Evolutionary conservation across 2,113 vertebrate genomes (phyloP), one percentile per base, ranked within the genome.

Genomic region (Thunnus maccoyii): DNA sequence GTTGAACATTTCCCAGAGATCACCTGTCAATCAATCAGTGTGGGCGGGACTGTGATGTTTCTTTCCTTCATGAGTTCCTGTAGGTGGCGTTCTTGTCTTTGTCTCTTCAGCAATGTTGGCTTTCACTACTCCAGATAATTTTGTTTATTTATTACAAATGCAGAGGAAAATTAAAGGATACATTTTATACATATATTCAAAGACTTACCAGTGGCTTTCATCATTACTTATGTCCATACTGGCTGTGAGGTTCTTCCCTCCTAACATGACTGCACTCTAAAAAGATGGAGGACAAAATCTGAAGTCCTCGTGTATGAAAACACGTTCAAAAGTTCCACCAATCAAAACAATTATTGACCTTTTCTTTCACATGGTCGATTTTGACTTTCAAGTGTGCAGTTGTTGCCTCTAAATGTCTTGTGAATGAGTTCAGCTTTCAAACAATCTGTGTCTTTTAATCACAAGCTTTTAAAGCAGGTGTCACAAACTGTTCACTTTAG

Each of bases 11-110:
- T 86, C 27, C 51, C 20, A 50, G 4, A 70, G 51, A 74, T 76
- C 60, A 78, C n/a, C 77, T 80, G 58, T 73, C 81, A 82, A 47
- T 82, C 73, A 63, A 22, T 68, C 46, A 52, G 2, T 60, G 73
- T 73, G 72, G 73, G 68, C 1, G 13, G 41, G 32, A 18, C 63
- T 72, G 11, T 51, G 22, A 67, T 18, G 48, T 71, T 12, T 46
- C 13, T 67, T 36, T 36, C 54, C 15, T 48, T 58, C 57, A 44
- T 27, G 47, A 58, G 5, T n/a, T 20, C 3, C 1, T 50, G 41
- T 12, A 54, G 25, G 63, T 63, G 56, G 36, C 76, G 48, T 32
- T 63, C 48, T 63, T 63, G 48, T 72, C 36, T 60, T 70, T 54
- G 32, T 66, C 58, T 78, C 25, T 15, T 36, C 7, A 56, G 16